A percentile compares a stretch with the other conserved stretches of the same genome.
phyloP scores from a whole-genome alignment of 2,888 invertebrate genomes.

The Amiota communis region DNA sequence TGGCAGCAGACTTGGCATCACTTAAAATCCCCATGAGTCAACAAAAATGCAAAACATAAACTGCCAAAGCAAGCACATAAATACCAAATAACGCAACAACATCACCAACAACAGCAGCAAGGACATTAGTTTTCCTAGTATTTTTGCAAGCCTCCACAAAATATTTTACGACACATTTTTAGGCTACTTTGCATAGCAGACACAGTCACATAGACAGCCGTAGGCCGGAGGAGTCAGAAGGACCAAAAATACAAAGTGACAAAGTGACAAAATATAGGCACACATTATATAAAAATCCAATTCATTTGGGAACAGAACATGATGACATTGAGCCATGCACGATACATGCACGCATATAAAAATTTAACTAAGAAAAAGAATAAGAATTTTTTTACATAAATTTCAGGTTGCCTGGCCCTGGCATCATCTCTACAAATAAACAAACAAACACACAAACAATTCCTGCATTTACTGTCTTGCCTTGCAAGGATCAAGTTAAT shows the following conservation, averaged over 20 bases:
- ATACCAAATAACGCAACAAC: slow-evolving; percentile 18
- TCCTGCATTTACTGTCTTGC: slow-evolving; percentile 10
- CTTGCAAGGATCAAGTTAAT: slow-evolving; percentile 28
- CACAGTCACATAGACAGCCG: background rate
- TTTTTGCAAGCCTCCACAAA: background rate
- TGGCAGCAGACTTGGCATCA: background rate
- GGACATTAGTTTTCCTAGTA: background rate
- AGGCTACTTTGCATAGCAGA: slow-evolving; percentile 18
- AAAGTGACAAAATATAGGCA: background rate
- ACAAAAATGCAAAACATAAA: slow-evolving; percentile 27
- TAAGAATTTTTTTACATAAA: slow-evolving; percentile 19
- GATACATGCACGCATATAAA: slow-evolving; percentile 9
- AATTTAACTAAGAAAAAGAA: background rate
- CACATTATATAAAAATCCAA: slow-evolving; percentile 24
- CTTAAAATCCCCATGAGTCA: slow-evolving; percentile 25
- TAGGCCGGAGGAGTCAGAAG: background rate
- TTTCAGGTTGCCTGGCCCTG: slow-evolving; percentile 22
- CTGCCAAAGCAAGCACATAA: slow-evolving; percentile 29
- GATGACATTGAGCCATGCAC: slow-evolving; percentile 21
- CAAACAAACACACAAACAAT: background rate
- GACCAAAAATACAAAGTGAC: background rate
- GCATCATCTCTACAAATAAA: background rate
- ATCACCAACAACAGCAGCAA: background rate
- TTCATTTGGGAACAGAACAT: slow-evolving; percentile 26
- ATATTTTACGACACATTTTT: slow-evolving; percentile 14